These are phyloP conservation scores for Taeniopygia guttata DNA, from an alignment of 2,797 vertebrate species.

Conservation along the genomic window DNA sequence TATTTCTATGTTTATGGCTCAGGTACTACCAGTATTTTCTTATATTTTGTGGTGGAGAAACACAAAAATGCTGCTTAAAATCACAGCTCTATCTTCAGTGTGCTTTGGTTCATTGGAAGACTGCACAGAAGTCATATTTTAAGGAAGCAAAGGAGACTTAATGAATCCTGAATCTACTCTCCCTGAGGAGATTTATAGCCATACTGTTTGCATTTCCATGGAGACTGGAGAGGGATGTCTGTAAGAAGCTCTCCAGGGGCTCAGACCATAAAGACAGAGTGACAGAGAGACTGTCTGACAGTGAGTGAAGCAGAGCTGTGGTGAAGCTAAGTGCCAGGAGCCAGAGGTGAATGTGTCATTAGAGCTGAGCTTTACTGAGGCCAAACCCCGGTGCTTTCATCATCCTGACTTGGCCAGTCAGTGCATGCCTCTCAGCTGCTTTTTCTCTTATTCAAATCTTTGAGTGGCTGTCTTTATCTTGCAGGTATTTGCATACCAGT, in stretches of 20 bases:
- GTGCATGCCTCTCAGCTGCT: neutral
- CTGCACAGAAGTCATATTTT: neutral
- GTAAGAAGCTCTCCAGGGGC: neutral
- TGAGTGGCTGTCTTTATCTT: neutral
- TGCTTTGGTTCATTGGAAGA: neutral
- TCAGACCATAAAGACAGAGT: neutral
- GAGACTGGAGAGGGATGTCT: neutral
- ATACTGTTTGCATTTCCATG: neutral
- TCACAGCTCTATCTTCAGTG: neutral
- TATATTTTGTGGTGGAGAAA: neutral
- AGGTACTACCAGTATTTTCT: neutral
- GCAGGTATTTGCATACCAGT: conserved; percentile 89
- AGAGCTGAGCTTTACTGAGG: rapidly evolving
- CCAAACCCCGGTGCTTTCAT: neutral
- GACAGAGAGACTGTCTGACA: neutral
- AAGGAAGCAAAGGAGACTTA: neutral
- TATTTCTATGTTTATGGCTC: neutral
- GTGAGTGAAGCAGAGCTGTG: neutral
- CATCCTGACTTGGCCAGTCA: neutral
- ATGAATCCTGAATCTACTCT: neutral
- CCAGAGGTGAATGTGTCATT: neutral
- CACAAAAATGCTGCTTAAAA: neutral
- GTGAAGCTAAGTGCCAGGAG: neutral
- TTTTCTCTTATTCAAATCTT: neutral
- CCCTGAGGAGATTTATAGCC: neutral